Base-by-base conservation (phyloP, 2,888 invertebrate species). In the Apotomis capreana region DNA sequence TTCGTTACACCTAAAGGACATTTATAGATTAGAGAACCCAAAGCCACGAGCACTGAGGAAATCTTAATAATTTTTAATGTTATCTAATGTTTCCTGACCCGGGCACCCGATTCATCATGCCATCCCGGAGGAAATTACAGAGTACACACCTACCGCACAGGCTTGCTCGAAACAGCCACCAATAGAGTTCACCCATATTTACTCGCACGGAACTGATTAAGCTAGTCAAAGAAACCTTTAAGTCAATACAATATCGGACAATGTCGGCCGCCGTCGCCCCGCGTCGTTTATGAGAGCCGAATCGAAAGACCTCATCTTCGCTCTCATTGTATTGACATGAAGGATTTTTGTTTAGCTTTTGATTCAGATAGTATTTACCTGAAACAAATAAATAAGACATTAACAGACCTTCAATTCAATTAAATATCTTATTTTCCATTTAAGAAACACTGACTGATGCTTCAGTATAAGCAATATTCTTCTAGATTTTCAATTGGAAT, bases 81-180 rank as follows among this genome's bases (percentile, higher is more conserved):
- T 63, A 63, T 55, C 54, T 46, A 61, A 69, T 62, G 40, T 69
- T 69, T 63, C 12, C 64, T 10, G 55, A 13, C 46, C 55, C 55
- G 62, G 61, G 62, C 6, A n/a, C 13, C 9, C 49, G 37, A 69
- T 62, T 36, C 55, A 55, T 69, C 15, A 62, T 51, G 15, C 9
- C 26, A 26, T 44, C 26, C 63, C 40, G n/a, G 13, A 15, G 37
- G 52, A 55, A 44, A 6, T 64, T 26, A 26, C 4, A 62, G 1
- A 15, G 36, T 64, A 44, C 15, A 49, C n/a, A 57, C 55, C 46
- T 40, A 58, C 12, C 12, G 49, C 49, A 10, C 3, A 9, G 49
- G 6, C 10, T 49, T 6, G 3, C 6, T 49, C 49, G 49, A 9
- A 49, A 49, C 40, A 40, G 6, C 40, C 40, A 6, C 6, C 40